A percentile compares a stretch with the other conserved stretches of the same genome.
These are phyloP conservation scores for Hydrophis major DNA, from an alignment of 2,797 vertebrate species.

Conservation along the genomic window DNA sequence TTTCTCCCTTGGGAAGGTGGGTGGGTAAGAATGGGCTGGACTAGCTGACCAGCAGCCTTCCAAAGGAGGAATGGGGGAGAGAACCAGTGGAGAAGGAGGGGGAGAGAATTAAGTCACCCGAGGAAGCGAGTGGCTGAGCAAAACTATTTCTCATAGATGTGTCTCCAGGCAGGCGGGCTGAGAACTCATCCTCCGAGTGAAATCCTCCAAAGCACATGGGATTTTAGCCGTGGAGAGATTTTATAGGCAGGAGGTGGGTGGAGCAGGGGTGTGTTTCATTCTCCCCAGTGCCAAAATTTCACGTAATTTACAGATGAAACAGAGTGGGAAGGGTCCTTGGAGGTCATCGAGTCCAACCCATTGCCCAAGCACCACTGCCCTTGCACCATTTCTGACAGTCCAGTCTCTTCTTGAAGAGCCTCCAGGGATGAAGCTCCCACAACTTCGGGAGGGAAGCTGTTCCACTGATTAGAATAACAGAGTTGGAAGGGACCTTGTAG, in stretches of 20 bases:
- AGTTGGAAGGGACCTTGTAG: too few species aligned
- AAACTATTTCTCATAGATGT: conserved; percentile 54
- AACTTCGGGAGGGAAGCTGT: too few species aligned
- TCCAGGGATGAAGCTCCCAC: too few species aligned
- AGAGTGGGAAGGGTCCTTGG: neutral
- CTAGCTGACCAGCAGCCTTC: neutral
- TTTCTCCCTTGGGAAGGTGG: neutral
- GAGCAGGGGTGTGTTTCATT: neutral
- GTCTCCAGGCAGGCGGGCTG: conserved; percentile 50
- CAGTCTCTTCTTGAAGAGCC: too few species aligned
- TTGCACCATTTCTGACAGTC: too few species aligned
- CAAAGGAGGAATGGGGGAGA: neutral
- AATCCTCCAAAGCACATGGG: conserved; percentile 29
- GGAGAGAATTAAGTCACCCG: conserved; percentile 64
- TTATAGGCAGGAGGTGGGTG: neutral
- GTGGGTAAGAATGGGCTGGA: neutral
- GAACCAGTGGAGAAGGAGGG: neutral
- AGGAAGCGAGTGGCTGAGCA: neutral
- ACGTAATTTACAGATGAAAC: conserved; percentile 24
- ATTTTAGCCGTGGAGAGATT: conserved; percentile 28
- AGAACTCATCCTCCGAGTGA: conserved; percentile 28
- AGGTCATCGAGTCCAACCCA: too few species aligned
- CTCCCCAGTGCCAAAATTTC: neutral
- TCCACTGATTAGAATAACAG: too few species aligned
- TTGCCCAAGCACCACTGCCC: too few species aligned